Evolutionary conservation across 2,888 invertebrate species (phyloP), one percentile per base, ranked within the genome.

Genomic region (Chloroclysta siterata): DNA sequence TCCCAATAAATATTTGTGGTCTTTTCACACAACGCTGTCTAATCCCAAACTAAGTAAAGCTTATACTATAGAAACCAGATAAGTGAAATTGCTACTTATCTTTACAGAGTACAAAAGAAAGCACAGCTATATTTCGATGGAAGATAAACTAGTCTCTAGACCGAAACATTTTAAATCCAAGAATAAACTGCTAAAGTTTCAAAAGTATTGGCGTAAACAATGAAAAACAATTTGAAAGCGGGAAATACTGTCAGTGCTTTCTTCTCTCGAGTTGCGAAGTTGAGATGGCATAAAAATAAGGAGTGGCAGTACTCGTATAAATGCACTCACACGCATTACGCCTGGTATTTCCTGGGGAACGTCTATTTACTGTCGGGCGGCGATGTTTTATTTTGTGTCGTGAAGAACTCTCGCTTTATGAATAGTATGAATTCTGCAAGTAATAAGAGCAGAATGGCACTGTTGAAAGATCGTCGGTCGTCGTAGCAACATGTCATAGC

Each of bases 271-370:
- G 59, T 56, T 60, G 63, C 56, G 54, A 59, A 68, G 67, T 62
- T 54, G 58, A 54, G 65, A 66, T 60, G 61, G 67, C 63, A 70
- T 70, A 69, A 68, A 72, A 68, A 67, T 61, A 39, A 64, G 60
- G 65, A 70, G 65, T 72, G 65, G 60, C 65, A 54, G 67, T 53
- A 50, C 68, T 71, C 66, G 66, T 66, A 69, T 70, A 72, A 69
- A 70, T 72, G 69, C 70, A 72, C 70, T 72, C 72, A 63, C 70
- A 70, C 70, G 72, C 72, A 72, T 72, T 72, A 70, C 68, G 56
- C 17, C 50, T 13, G 66, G 65, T 60, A 63, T 63, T 68, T 59
- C 60, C 66, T 63, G 47, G 17, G 48, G 60, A 68, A 70, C 65
- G 52, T 42, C 53, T 64, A 64, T 65, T 61, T 63, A 63, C 57